Evolutionary conservation across 2,113 vertebrate genomes (phyloP).

Genomic region (Caloenas nicobarica): DNA sequence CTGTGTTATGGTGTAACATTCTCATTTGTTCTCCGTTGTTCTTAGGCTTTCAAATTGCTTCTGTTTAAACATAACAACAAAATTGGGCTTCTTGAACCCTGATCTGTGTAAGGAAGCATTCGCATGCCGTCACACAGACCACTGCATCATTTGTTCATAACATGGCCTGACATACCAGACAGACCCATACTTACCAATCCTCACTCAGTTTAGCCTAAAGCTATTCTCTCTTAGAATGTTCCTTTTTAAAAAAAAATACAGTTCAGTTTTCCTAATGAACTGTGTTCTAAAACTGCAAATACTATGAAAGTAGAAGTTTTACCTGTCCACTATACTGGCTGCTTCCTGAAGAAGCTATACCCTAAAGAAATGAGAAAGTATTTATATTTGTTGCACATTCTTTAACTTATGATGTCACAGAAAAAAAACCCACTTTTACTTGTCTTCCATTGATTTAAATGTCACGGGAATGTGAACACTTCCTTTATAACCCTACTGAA

Average conservation of each 20-base stretch:
- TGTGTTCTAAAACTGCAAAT: not conserved
- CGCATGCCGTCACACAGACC: not conserved
- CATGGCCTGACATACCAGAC: not conserved
- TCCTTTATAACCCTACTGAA: not conserved
- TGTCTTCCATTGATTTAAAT: not conserved
- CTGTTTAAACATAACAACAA: not conserved
- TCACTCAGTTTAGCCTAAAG: not conserved
- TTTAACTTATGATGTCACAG: not conserved
- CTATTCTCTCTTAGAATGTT: not conserved
- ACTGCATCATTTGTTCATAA: not conserved
- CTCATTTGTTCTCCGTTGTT: not conserved
- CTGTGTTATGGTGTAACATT: not conserved
- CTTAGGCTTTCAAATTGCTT: not conserved
- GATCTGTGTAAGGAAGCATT: not conserved
- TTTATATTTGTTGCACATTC: not conserved
- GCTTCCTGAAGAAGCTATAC: not conserved
- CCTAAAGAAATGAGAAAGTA: slow-evolving; percentile 12
- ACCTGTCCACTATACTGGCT: slow-evolving; percentile 22
- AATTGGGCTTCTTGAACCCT: not conserved
- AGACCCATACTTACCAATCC: not conserved
- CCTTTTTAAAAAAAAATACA: fast-evolving
- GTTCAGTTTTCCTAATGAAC: not conserved
- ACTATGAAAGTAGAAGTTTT: not conserved
- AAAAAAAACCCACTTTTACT: not conserved
- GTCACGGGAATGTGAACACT: not conserved